Evolutionary conservation across 2,113 vertebrate genomes (phyloP), one percentile per base, ranked within the genome.

Genomic region (Macroglossus sobrinus): DNA sequence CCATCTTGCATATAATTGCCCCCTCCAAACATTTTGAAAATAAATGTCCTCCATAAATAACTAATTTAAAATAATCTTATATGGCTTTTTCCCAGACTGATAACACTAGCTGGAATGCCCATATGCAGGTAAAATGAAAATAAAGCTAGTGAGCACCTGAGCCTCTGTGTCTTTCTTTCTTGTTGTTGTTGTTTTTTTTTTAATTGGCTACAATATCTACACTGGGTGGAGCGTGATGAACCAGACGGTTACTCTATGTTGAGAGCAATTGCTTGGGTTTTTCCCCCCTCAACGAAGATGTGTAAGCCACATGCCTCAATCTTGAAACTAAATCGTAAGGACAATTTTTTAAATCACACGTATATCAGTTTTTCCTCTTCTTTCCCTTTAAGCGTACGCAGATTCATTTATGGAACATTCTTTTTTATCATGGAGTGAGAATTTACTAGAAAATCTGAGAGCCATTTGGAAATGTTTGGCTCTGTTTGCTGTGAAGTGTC

Each of bases 11-110:
- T 50, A 33, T 40, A 86, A 71, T 86, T n/a, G n/a, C 38, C 3
- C 79, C 24, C 69, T 53, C n/a, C 30, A 84, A 89, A 71, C 10
- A 57, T n/a, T 66, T 94, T 95, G 40, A 64, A 81, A 94, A 89
- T 79, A 38, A 78, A 78, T 24, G 15, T n/a, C 18, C 38, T 79
- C 43, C 38, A 68, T 79, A 68, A 95, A 89, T 45, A 85, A 78
- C 57, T 45, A 55, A 69, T 57, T 82, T 94, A 71, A 74, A 86
- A 76, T 87, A 75, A 68, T 43, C 38, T 35, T 7, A n/a, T 38
- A 57, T 47, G 47, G 19, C 18, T 71, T 68, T 64, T 1, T 38
- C 50, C 45, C 28, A 76, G 75, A 45, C 15, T n/a, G 38, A 57
- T 69, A 59, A 50, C 12, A 28, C 12, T 24, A 64, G 8, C 14